These are phyloP conservation scores for Stenchaetothrips biformis DNA, from an alignment of 2,888 invertebrate genomes.

Conservation along the genomic window DNA sequence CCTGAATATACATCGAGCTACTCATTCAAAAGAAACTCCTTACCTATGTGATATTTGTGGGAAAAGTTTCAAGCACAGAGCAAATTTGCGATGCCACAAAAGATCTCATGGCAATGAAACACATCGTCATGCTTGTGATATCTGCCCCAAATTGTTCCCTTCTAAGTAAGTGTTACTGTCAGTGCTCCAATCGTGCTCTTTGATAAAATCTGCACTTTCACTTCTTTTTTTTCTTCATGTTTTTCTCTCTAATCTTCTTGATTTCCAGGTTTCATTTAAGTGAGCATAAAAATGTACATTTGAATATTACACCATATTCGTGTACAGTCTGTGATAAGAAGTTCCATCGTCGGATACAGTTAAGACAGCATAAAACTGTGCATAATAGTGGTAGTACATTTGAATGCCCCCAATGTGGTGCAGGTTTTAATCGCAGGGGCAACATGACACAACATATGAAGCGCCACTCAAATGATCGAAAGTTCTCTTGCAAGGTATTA, in stretches of 20 bases:
- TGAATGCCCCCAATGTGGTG: conserved; percentile 42
- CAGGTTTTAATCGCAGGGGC: conserved; percentile 43
- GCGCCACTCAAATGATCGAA: conserved; percentile 41
- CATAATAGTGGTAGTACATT: conserved; percentile 41
- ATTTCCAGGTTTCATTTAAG: conserved; percentile 47
- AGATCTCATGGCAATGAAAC: conserved; percentile 44
- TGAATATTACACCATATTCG: conserved; percentile 43
- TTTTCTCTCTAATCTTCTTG: conserved; percentile 11
- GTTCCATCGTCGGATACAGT: conserved; percentile 45
- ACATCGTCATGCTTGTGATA: conserved; percentile 45
- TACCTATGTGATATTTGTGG: conserved; percentile 46
- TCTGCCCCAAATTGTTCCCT: conserved; percentile 49
- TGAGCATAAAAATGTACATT: conserved; percentile 49
- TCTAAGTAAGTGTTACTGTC: conserved; percentile 40
- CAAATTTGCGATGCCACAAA: conserved; percentile 44
- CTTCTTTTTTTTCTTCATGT: background rate
- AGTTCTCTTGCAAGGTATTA: conserved; percentile 42
- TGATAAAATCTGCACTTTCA: background rate
- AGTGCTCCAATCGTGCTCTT: background rate
- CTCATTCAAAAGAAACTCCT: conserved; percentile 34
- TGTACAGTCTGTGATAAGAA: conserved; percentile 48
- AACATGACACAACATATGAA: conserved; percentile 45
- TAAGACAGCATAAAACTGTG: conserved; percentile 43
- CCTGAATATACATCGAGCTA: background rate
- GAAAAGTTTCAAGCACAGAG: conserved; percentile 44